These are phyloP conservation scores for Temnopleurus reevesii DNA, from an alignment of 53 echinoderm and acorn worm species.

Conservation along the genomic window DNA sequence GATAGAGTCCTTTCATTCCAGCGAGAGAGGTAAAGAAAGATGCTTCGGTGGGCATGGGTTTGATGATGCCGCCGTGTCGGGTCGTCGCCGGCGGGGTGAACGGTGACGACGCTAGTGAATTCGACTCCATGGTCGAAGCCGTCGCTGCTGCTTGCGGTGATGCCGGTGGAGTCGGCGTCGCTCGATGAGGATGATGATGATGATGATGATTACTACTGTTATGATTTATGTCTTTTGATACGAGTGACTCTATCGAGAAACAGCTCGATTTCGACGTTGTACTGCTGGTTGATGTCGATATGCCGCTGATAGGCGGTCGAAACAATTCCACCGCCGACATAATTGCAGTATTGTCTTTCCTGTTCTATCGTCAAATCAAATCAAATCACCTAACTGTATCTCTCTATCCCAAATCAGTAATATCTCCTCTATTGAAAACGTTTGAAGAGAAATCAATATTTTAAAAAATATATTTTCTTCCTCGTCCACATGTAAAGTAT, in stretches of 20 bases:
- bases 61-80: constrained; percentile 56
- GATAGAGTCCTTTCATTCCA: constrained; percentile 56
- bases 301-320: constrained; percentile 41
- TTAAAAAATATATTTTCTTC: not conserved
- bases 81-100: constrained; percentile 41
- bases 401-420: not conserved
- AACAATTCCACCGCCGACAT: constrained; percentile 56
- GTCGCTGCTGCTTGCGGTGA: constrained; percentile 41
- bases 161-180: constrained; percentile 39
- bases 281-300: constrained; percentile 10
- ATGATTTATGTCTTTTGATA: constrained; percentile 36
- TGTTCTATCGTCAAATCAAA: not conserved
- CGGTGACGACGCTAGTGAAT: constrained; percentile 49
- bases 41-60: constrained; percentile 57
- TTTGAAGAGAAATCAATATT: not conserved
- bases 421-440: too few species aligned
- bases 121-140: constrained; percentile 47
- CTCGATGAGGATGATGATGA: constrained; percentile 33
- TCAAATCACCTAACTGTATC: not conserved
- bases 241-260: constrained; percentile 57
- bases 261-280: constrained; percentile 54
- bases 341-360: not conserved
- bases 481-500: not conserved
- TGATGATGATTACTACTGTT: constrained; percentile 3
- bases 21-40: constrained; percentile 49